phyloP scores from a whole-genome alignment of 2,888 invertebrate species.

The Smittia aterrima region DNA sequence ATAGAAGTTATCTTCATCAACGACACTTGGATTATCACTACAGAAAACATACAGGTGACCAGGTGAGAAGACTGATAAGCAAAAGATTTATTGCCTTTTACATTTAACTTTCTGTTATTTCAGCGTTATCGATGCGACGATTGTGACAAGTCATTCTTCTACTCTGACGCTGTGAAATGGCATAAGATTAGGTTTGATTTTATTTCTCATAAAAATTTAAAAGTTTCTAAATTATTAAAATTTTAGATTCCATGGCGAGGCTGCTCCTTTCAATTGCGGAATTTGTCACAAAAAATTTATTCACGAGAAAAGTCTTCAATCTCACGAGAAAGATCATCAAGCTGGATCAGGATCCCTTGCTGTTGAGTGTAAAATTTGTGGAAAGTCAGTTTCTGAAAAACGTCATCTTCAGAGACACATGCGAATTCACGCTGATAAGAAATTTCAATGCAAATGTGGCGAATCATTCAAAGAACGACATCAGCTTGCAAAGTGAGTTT shows the following conservation, averaged over 20 bases:
- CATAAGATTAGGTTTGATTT: no score
- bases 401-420: slow-evolving; percentile 14
- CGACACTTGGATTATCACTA: slow-evolving; percentile 17
- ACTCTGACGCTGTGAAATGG: slow-evolving; percentile 28
- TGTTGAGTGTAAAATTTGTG: not conserved
- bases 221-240: no score
- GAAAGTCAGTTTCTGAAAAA: slow-evolving; percentile 24
- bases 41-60: slow-evolving; percentile 1
- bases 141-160: slow-evolving; percentile 11
- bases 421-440: not conserved
- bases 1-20: slow-evolving; percentile 9
- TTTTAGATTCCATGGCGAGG: slow-evolving; percentile 2
- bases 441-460: slow-evolving; percentile 1
- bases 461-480: slow-evolving; percentile 17
- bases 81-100: no score
- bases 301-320: not conserved
- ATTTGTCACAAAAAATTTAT: slow-evolving; percentile 8
- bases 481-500: slow-evolving; percentile 23
- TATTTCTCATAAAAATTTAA: no score
- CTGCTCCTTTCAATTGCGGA: not conserved
- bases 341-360: not conserved
- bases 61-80: no score
- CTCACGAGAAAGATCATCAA: not conserved
- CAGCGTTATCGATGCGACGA: not conserved
- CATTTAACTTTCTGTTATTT: no score